Conservation (phyloP, 1,140 invertebrate species). For the Drosophila obscura region DNA sequence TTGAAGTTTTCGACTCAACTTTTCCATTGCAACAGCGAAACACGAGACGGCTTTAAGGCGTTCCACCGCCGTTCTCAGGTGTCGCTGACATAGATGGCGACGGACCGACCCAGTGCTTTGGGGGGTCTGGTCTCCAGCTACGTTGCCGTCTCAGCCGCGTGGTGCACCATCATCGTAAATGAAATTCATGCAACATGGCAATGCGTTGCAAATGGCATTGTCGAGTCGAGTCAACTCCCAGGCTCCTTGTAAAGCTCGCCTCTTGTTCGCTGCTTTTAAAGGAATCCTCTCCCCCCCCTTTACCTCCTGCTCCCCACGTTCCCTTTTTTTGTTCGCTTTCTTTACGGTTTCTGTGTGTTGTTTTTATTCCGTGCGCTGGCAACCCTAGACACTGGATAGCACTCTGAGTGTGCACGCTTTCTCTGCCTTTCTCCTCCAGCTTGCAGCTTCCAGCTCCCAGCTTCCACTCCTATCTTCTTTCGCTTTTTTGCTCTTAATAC, state of each 20-base stretch:
- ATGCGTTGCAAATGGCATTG: slow-evolving; percentile 61
- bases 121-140: slow-evolving; percentile 11
- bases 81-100: slow-evolving; percentile 5
- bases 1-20: slow-evolving; percentile 2
- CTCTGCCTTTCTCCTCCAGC: slow-evolving; percentile 2
- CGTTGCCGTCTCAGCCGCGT: slow-evolving; percentile 37
- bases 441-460: too few species aligned
- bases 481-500: slow-evolving; percentile 65
- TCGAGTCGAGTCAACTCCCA: slow-evolving; percentile 55
- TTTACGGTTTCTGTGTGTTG: slow-evolving; percentile 21
- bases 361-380: slow-evolving; percentile 18
- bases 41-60: slow-evolving; percentile 24
- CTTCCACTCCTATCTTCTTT: slow-evolving; percentile 10
- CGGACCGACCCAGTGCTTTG: neutral
- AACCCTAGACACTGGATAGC: slow-evolving; percentile 33
- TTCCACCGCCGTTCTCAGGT: neutral
- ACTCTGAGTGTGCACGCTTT: neutral
- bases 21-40: neutral
- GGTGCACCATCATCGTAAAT: slow-evolving; percentile 44
- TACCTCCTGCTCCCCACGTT: neutral
- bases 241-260: slow-evolving; percentile 54
- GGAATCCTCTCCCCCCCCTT: slow-evolving; percentile 6
- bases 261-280: slow-evolving; percentile 50
- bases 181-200: slow-evolving; percentile 61
- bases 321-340: slow-evolving; percentile 30